Evolutionary conservation across 2,888 invertebrate species (phyloP).

Genomic region (Orchesellides sinensis): DNA sequence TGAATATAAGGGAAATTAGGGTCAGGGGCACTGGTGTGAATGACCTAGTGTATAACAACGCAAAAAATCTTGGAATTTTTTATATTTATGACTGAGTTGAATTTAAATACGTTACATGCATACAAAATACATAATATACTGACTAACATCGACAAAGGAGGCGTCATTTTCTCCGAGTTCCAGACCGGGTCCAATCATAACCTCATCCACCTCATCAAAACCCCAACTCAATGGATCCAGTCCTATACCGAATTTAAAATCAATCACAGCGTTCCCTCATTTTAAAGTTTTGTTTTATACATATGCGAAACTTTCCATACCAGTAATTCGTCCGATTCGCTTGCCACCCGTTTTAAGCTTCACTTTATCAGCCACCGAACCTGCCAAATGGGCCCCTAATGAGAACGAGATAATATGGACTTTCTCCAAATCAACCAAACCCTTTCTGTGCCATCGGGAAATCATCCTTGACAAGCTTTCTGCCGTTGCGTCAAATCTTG

Average conservation of each 20-base stretch:
- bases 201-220: slow-evolving; percentile 38
- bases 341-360: neutral
- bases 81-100: no score
- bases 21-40: slow-evolving; percentile 48
- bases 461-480: slow-evolving; percentile 20
- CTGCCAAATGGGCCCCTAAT: slow-evolving; percentile 16
- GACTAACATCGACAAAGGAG: slow-evolving; percentile 35
- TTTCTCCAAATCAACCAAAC: slow-evolving; percentile 3
- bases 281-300: neutral
- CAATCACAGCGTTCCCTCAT: no score
- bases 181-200: neutral
- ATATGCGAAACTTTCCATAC: no score
- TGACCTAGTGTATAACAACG: slow-evolving; percentile 14
- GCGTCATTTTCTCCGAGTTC: slow-evolving; percentile 29
- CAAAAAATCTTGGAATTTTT: no score
- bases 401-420: slow-evolving; percentile 36
- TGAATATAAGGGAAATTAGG: slow-evolving; percentile 34
- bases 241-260: slow-evolving; percentile 7
- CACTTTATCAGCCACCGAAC: neutral
- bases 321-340: slow-evolving; percentile 33
- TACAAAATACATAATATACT: neutral
- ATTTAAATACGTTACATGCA: neutral
- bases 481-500: slow-evolving; percentile 9
- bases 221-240: slow-evolving; percentile 52
- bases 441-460: slow-evolving; percentile 11